A percentile compares a stretch with the other conserved stretches of the same genome.
Evolutionary conservation across 2,797 vertebrate species (phyloP).

Genomic region (Mus caroli): DNA sequence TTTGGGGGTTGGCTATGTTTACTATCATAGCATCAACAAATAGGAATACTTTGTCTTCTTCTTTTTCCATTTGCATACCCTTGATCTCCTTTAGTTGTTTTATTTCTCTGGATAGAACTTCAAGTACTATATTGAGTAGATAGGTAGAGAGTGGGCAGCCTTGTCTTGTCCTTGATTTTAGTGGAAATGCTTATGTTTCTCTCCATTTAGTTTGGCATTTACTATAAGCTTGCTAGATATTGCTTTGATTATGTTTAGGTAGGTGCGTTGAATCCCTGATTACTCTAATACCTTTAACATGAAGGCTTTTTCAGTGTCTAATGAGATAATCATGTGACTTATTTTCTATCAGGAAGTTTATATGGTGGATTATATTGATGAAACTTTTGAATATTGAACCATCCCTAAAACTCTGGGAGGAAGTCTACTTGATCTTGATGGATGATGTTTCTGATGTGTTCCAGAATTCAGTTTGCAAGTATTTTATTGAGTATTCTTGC

Average conservation of each 20-base stretch:
- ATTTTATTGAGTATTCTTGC: background rate
- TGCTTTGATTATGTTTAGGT: background rate
- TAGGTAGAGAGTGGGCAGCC: background rate
- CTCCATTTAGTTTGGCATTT: background rate
- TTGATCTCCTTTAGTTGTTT: background rate
- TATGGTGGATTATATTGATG: background rate
- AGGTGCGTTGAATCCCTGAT: background rate
- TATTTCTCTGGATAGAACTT: background rate
- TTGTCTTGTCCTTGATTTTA: background rate
- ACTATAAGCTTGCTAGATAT: background rate
- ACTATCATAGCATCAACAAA: background rate
- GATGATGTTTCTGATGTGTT: no score
- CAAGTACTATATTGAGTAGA: background rate
- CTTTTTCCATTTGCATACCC: background rate
- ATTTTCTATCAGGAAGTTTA: background rate
- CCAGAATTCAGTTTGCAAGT: background rate
- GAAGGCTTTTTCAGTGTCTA: background rate
- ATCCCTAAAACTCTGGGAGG: background rate
- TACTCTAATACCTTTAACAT: background rate
- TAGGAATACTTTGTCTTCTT: background rate
- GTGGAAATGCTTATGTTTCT: background rate
- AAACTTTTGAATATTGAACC: background rate
- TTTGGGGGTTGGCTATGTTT: background rate
- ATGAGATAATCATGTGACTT: background rate
- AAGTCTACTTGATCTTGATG: background rate